Percentiles rank a stretch among this genome's conserved stretches.
phyloP scores from a whole-genome alignment of 2,113 vertebrate species.

The Oncorhynchus nerka region DNA sequence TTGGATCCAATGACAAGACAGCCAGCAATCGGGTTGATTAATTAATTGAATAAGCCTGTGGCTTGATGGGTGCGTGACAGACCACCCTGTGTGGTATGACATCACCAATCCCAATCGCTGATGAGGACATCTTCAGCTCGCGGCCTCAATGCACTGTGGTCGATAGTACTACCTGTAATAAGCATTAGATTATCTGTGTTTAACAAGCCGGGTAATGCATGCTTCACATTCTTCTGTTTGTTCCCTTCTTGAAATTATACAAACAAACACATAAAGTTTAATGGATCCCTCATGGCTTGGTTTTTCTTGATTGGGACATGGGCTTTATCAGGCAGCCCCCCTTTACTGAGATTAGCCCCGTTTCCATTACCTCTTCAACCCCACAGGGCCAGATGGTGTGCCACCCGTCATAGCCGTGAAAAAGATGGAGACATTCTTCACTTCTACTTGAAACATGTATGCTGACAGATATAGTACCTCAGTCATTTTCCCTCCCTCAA shows the following conservation, averaged over 20 bases:
- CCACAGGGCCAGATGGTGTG: not conserved
- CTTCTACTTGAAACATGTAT: conserved; percentile 15
- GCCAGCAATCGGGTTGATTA: not conserved
- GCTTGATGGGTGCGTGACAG: not conserved
- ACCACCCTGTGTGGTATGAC: conserved; percentile 1
- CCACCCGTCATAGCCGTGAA: not conserved
- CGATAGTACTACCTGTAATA: conserved; percentile 20
- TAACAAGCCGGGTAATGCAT: conserved; percentile 17
- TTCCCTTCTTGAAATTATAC: conserved; percentile 23
- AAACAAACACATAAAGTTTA: conserved; percentile 56
- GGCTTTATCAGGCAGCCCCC: not conserved
- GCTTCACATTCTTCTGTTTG: conserved; percentile 39
- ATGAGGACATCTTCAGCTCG: not conserved
- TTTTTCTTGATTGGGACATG: conserved; percentile 25
- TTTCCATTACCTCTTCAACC: conserved; percentile 43
- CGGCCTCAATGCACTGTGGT: conserved; percentile 2
- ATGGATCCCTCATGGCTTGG: conserved; percentile 40
- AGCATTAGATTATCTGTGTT: conserved; percentile 7
- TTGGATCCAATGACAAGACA: conserved; percentile 9
- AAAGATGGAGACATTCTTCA: not conserved
- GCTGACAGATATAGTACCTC: conserved; percentile 7
- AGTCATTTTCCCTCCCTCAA: conserved; percentile 4
- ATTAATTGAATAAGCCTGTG: not conserved
- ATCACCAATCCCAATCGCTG: conserved; percentile 2
- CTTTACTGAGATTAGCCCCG: conserved; percentile 10